Evolutionary conservation across 2,888 invertebrate species (phyloP).

Genomic region (Adineta ricciae): DNA sequence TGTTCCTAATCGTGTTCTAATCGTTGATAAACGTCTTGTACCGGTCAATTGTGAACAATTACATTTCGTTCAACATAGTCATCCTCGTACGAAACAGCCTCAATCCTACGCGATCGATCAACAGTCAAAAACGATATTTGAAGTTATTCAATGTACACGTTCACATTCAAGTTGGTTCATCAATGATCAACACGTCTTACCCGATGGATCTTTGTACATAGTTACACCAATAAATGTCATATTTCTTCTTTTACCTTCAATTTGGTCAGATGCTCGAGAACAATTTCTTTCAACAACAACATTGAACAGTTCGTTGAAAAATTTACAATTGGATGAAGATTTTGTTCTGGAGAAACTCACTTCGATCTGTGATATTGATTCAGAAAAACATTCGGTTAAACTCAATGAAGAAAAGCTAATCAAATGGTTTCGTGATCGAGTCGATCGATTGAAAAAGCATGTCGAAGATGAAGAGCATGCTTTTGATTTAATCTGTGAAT

Average conservation of each 20-base stretch:
- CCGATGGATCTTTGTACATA: neutral
- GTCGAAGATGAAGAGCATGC: neutral
- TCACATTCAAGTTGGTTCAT: constrained; percentile 7
- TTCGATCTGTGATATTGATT: neutral
- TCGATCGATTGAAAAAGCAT: neutral
- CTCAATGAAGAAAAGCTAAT: neutral
- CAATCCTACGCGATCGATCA: neutral
- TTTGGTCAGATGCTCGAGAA: neutral
- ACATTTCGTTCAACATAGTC: neutral
- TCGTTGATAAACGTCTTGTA: neutral
- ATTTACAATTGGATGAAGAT: neutral
- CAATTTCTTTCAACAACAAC: neutral
- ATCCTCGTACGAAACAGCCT: neutral
- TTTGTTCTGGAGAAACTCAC: neutral
- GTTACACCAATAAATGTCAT: neutral
- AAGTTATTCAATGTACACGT: neutral
- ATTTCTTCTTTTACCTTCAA: neutral
- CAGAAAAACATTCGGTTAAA: neutral
- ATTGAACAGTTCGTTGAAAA: neutral
- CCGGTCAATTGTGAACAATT: neutral
- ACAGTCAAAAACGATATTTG: neutral
- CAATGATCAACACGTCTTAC: neutral
- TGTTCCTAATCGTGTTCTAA: neutral
- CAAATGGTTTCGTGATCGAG: neutral
- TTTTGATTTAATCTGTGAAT: neutral